A percentile compares a stretch with the other conserved stretches of the same genome.
Evolutionary conservation across 2,797 vertebrate species (phyloP).

Genomic region (Yasuhikotakia modesta): DNA sequence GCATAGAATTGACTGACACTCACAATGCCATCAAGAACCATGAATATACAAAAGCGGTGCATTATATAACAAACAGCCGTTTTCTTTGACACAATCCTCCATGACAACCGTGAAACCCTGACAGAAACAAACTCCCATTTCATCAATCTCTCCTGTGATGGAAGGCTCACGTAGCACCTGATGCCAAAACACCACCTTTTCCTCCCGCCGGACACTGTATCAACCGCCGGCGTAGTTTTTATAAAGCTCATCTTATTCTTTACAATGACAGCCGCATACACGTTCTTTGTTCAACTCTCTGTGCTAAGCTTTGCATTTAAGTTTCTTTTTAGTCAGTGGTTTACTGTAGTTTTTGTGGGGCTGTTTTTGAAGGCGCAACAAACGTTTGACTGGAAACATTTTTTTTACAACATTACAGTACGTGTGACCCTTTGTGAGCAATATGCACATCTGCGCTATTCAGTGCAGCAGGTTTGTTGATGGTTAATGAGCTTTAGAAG

Average conservation of each 20-base stretch:
- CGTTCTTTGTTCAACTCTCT: no score
- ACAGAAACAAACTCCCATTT: slow-evolving; percentile 58
- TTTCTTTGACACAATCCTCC: slow-evolving; percentile 53
- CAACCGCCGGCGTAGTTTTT: slow-evolving; percentile 33
- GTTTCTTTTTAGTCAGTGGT: no score
- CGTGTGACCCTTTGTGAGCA: not conserved
- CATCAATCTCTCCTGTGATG: slow-evolving; percentile 57
- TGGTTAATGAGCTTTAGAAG: slow-evolving; percentile 50
- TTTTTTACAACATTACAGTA: not conserved
- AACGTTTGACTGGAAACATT: slow-evolving; percentile 14
- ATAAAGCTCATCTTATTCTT: slow-evolving; percentile 31
- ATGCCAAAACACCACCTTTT: slow-evolving; percentile 51
- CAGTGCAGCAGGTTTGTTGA: not conserved
- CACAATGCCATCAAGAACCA: slow-evolving; percentile 19
- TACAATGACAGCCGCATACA: not conserved
- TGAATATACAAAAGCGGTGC: slow-evolving; percentile 16
- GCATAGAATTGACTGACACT: slow-evolving; percentile 19
- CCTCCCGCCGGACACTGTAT: slow-evolving; percentile 48
- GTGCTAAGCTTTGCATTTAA: not conserved
- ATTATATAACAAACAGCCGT: slow-evolving; percentile 28
- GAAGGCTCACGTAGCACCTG: slow-evolving; percentile 58
- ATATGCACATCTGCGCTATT: not conserved
- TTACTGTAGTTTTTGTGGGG: not conserved
- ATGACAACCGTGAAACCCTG: slow-evolving; percentile 61
- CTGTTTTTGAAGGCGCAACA: not conserved